Percentiles rank a stretch among this genome's conserved stretches.
Evolutionary conservation across 1,140 invertebrate genomes (phyloP).

Genomic region (Panagrolaimus sp.): DNA sequence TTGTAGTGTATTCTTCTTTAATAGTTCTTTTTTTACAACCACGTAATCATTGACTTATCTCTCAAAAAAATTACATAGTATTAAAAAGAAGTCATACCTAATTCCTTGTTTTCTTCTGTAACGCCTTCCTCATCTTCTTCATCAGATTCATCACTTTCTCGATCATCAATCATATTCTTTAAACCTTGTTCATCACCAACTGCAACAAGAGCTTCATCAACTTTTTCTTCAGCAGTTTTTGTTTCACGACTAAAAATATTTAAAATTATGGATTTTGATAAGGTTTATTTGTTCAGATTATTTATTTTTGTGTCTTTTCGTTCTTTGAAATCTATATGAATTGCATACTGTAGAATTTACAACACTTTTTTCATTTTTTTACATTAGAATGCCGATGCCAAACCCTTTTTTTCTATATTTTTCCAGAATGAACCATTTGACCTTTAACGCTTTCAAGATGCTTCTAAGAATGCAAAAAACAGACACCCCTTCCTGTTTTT

Average conservation of each 20-base stretch:
- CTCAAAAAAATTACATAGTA: too few relatives aligned
- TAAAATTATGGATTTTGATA: background rate
- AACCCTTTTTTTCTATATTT: too few relatives aligned
- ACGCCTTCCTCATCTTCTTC: constrained; percentile 39
- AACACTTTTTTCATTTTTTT: too few relatives aligned
- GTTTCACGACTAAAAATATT: constrained; percentile 47
- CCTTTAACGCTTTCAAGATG: background rate
- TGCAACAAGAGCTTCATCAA: constrained; percentile 53
- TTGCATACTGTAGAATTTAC: too few relatives aligned
- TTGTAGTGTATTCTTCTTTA: too few relatives aligned
- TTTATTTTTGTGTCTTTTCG: background rate
- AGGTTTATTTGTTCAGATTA: background rate
- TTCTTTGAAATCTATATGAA: too few relatives aligned
- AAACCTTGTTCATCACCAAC: constrained; percentile 54
- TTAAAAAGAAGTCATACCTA: too few relatives aligned
- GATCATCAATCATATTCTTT: constrained; percentile 36
- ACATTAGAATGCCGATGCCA: too few relatives aligned
- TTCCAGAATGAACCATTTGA: too few relatives aligned
- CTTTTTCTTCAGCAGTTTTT: constrained; percentile 48
- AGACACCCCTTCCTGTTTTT: background rate
- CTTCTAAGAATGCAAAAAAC: background rate
- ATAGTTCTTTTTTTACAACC: too few relatives aligned
- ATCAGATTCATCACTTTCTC: constrained; percentile 26
- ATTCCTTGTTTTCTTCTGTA: constrained; percentile 35
- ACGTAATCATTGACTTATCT: too few relatives aligned